These are phyloP conservation scores for Neodon shergylaensis DNA, from an alignment of 2,113 vertebrate genomes.

Conservation along the genomic window DNA sequence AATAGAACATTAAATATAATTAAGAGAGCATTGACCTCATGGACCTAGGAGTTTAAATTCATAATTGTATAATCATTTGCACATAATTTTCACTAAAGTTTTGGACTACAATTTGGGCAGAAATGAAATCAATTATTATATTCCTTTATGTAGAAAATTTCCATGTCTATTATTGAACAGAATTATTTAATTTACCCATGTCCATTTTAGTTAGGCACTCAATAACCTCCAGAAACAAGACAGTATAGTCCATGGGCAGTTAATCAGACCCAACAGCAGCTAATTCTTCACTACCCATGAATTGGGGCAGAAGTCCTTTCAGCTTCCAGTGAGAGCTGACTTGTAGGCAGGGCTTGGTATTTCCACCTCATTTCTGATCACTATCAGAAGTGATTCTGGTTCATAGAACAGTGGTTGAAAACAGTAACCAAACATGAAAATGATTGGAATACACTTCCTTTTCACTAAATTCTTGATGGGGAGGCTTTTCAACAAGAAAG, in stretches of 20 bases:
- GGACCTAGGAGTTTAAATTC: neutral
- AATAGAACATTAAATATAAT: neutral
- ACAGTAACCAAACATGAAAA: conserved; percentile 95
- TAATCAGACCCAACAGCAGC: conserved; percentile 95
- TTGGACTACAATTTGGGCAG: neutral
- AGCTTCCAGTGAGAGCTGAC: conserved; percentile 96
- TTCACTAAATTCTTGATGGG: conserved; percentile 91
- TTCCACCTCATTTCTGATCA: conserved; percentile 96
- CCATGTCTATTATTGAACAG: neutral
- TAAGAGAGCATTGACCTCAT: neutral
- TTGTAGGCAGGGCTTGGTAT: conserved; percentile 90
- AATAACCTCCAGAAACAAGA: conserved; percentile 96
- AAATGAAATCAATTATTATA: neutral
- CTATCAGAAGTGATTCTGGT: conserved; percentile 92
- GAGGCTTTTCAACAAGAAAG: conserved; percentile 90
- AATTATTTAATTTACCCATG: neutral
- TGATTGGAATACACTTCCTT: conserved; percentile 92
- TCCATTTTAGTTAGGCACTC: conserved; percentile 94
- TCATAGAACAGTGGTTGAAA: conserved; percentile 92
- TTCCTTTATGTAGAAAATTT: neutral
- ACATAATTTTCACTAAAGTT: neutral
- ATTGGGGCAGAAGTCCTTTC: conserved; percentile 93
- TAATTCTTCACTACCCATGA: conserved; percentile 95
- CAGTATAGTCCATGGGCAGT: conserved; percentile 93
- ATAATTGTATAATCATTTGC: neutral